phyloP scores from a whole-genome alignment of 2,113 vertebrate genomes.

The Gallinago jamesoni region DNA sequence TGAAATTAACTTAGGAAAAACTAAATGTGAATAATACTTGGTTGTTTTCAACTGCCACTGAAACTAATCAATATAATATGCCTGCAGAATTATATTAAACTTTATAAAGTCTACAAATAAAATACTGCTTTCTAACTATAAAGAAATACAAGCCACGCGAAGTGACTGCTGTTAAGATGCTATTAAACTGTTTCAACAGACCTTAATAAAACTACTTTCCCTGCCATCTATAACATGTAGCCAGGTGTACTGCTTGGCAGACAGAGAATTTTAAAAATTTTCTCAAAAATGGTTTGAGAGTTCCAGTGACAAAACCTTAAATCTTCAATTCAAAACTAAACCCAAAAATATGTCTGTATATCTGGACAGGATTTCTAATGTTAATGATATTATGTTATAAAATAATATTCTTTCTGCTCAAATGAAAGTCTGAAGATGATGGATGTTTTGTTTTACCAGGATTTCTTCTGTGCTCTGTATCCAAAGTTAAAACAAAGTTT shows the following conservation, averaged over 20 bases:
- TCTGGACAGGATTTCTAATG: background rate
- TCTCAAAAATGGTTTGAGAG: background rate
- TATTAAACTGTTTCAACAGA: background rate
- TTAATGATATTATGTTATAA: background rate
- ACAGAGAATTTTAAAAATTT: background rate
- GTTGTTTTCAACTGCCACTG: background rate
- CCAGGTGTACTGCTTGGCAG: background rate
- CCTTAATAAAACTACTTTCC: background rate
- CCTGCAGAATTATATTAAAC: background rate
- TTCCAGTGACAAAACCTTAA: background rate
- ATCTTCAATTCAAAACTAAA: background rate
- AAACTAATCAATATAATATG: background rate
- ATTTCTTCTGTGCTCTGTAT: background rate
- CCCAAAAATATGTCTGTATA: background rate
- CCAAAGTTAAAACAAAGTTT: background rate
- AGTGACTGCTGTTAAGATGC: background rate
- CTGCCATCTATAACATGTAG: background rate
- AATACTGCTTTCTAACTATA: background rate
- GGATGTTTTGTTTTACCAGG: background rate
- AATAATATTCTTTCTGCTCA: background rate
- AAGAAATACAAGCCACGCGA: background rate
- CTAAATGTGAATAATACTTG: background rate
- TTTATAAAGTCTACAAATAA: background rate
- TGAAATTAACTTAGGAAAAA: background rate
- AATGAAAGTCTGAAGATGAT: background rate